Percentiles rank a stretch among this genome's conserved stretches.
phyloP scores from a whole-genome alignment of 2,113 vertebrate species.

The Hydrolagus affinis region DNA sequence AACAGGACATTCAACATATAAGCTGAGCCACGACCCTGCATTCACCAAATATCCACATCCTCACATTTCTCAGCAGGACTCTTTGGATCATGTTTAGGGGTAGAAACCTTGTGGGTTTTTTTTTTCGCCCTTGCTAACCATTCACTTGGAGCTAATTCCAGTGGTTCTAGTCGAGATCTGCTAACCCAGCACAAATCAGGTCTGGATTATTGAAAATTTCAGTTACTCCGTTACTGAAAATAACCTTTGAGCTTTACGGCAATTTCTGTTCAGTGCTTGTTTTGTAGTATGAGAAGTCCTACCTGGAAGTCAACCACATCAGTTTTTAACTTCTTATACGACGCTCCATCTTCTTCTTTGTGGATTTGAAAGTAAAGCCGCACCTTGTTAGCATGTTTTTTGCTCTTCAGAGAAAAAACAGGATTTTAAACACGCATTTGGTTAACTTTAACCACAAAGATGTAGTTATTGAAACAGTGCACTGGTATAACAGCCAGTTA shows the following conservation, averaged over 20 bases:
- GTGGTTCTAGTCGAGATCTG: neutral
- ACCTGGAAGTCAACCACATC: conserved; percentile 44
- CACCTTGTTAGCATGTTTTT: conserved; percentile 68
- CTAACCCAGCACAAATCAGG: conserved; percentile 25
- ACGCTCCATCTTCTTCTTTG: conserved; percentile 46
- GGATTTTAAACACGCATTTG: conserved; percentile 17
- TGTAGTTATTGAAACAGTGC: neutral
- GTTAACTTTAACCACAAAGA: neutral
- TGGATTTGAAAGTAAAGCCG: conserved; percentile 54
- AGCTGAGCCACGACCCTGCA: too few species aligned
- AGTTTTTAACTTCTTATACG: conserved; percentile 37
- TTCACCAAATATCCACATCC: too few species aligned
- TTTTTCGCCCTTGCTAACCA: neutral
- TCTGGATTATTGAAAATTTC: too few species aligned
- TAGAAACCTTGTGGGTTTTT: neutral
- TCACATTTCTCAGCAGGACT: too few species aligned
- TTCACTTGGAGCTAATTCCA: conserved; percentile 7
- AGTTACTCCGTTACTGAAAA: neutral
- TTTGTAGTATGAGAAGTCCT: conserved; percentile 20
- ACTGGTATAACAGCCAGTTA: neutral
- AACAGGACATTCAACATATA: too few species aligned
- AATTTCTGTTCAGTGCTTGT: neutral
- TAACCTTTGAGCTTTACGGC: neutral
- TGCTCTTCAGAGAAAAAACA: conserved; percentile 56
- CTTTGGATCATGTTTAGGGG: neutral